Percentiles rank a stretch among this genome's conserved stretches.
Conservation (phyloP, 2,797 vertebrate genomes). For the Micrastur ruficollis region DNA sequence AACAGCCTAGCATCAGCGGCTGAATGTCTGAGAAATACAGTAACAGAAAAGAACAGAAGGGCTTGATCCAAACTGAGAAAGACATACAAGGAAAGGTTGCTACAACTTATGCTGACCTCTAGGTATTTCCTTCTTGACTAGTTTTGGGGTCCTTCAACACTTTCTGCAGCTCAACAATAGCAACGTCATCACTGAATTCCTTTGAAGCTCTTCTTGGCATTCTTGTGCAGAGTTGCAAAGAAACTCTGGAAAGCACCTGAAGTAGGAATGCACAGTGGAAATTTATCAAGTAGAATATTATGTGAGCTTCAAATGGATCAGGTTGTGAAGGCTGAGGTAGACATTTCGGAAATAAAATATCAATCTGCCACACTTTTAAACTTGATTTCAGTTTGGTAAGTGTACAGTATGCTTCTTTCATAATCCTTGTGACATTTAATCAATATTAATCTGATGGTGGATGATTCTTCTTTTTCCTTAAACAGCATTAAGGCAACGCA, state of each 20-base stretch:
- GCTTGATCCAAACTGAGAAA: not conserved
- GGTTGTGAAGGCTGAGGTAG: slow-evolving; percentile 27
- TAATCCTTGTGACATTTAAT: slow-evolving; percentile 70
- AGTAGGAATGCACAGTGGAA: slow-evolving; percentile 60
- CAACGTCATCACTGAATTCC: slow-evolving; percentile 8
- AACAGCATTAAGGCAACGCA: slow-evolving; percentile 67
- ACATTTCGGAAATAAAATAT: slow-evolving; percentile 56
- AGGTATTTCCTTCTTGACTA: not conserved
- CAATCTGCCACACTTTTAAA: slow-evolving; percentile 57
- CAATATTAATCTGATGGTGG: slow-evolving; percentile 72
- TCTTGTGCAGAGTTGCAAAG: slow-evolving; percentile 32
- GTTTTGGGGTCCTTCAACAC: not conserved
- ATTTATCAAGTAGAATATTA: slow-evolving; percentile 48
- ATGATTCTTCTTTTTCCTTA: slow-evolving; percentile 61
- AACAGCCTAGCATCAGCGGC: not conserved
- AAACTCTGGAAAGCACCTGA: not conserved
- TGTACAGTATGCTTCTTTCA: slow-evolving; percentile 51
- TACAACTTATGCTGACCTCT: not conserved
- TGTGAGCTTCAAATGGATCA: slow-evolving; percentile 50
- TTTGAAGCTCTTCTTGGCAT: not conserved
- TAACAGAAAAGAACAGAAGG: not conserved
- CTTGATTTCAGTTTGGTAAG: slow-evolving; percentile 61
- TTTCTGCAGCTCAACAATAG: slow-evolving; percentile 3
- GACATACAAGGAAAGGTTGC: not conserved
- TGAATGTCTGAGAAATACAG: not conserved